Conservation (phyloP, 2,113 vertebrate species). For the Eubucco bourcierii region DNA sequence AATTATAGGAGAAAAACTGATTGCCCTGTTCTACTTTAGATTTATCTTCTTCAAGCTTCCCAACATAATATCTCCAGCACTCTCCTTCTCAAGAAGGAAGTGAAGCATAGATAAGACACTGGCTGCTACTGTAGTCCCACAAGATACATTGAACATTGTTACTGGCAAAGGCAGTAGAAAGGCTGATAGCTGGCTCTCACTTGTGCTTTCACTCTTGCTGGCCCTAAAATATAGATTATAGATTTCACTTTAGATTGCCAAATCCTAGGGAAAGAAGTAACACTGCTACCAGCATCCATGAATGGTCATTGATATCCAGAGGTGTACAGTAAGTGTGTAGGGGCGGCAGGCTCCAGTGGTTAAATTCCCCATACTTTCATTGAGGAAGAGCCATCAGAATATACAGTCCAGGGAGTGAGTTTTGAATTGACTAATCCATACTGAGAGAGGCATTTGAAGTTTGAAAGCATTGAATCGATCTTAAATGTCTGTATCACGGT, state of each 20-base stretch:
- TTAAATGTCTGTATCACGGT: neutral
- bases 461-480: neutral
- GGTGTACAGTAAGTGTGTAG: neutral
- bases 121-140: neutral
- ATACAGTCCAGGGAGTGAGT: neutral
- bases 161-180: neutral
- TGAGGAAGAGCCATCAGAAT: neutral
- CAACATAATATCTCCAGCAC: neutral
- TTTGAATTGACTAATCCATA: neutral
- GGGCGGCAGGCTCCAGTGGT: neutral
- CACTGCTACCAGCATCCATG: rapidly evolving
- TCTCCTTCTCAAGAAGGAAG: neutral
- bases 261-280: neutral
- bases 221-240: neutral
- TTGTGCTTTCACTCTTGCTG: neutral
- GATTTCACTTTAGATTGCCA: neutral
- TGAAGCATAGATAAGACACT: rapidly evolving
- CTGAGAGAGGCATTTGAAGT: neutral
- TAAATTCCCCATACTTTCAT: neutral
- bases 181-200: neutral
- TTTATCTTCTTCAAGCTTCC: neutral
- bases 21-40: neutral
- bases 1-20: neutral
- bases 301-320: neutral
- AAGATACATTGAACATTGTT: neutral